Evolutionary conservation across 2,888 invertebrate genomes (phyloP).

Genomic region (Aethes cnicana): DNA sequence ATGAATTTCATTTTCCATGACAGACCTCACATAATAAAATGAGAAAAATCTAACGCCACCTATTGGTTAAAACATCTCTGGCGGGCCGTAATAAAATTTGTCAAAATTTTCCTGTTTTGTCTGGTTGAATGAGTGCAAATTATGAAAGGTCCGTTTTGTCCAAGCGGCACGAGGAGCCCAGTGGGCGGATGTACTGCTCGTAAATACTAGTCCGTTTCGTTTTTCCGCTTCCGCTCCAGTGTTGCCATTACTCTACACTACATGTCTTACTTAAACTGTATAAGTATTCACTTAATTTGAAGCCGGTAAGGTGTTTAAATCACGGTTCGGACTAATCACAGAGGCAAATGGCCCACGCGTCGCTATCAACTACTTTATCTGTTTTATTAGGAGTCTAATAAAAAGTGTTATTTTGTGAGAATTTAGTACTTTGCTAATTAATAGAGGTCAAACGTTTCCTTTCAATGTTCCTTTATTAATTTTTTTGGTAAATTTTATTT

Average conservation of each 20-base stretch:
- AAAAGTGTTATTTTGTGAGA: background rate
- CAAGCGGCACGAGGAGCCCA: constrained; percentile 51
- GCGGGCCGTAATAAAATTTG: constrained; percentile 2
- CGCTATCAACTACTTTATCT: constrained; percentile 25
- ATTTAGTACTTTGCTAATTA: background rate
- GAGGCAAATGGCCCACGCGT: constrained; percentile 20
- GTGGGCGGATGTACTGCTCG: constrained; percentile 73
- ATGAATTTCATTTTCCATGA: no score
- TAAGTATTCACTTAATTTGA: constrained; percentile 61
- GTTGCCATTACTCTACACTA: constrained; percentile 68
- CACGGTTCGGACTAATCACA: constrained; percentile 28
- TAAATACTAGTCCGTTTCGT: constrained; percentile 79
- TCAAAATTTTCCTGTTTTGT: background rate
- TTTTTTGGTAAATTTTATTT: no score
- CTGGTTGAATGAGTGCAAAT: constrained; percentile 27
- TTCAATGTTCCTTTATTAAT: no score
- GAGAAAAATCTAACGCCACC: background rate
- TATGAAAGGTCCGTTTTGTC: constrained; percentile 47
- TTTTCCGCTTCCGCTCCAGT: constrained; percentile 75
- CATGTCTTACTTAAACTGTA: constrained; percentile 71
- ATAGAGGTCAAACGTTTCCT: no score
- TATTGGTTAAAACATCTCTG: background rate
- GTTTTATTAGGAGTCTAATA: constrained; percentile 15
- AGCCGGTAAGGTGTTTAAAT: constrained; percentile 37
- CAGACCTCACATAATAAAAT: no score